Conservation (phyloP, 2,888 invertebrate genomes). For the Tetropium fuscum region DNA sequence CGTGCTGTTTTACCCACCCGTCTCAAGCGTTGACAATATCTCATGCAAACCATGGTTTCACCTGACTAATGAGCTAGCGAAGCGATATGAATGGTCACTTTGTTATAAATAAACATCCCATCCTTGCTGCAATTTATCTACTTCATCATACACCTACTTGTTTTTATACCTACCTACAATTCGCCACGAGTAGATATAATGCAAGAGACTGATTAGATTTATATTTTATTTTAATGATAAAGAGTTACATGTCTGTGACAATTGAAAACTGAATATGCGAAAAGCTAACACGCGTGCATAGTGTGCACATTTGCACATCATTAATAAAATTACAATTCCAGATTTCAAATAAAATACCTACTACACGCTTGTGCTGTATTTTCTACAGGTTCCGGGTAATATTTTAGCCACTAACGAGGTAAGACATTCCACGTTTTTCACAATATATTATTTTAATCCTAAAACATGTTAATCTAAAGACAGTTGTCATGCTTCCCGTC, state of each 20-base stretch:
- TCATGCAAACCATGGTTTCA: slow-evolving; percentile 47
- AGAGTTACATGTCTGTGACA: background rate
- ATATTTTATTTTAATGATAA: no score
- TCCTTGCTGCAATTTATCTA: slow-evolving; percentile 9
- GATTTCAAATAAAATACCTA: slow-evolving; percentile 51
- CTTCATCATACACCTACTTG: background rate
- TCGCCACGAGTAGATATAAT: no score
- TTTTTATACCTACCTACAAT: background rate
- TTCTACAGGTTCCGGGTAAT: slow-evolving; percentile 45
- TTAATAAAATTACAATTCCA: slow-evolving; percentile 53
- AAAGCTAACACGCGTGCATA: slow-evolving; percentile 47
- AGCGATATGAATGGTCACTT: slow-evolving; percentile 44
- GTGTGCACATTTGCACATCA: slow-evolving; percentile 55
- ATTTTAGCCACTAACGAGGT: slow-evolving; percentile 30
- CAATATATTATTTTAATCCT: background rate
- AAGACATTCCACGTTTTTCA: slow-evolving; percentile 12
- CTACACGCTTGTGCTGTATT: slow-evolving; percentile 42
- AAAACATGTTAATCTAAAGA: background rate
- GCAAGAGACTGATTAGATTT: no score
- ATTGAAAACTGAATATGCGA: background rate
- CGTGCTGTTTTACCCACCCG: slow-evolving; percentile 29
- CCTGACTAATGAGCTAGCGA: slow-evolving; percentile 47
- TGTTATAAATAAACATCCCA: slow-evolving; percentile 23
- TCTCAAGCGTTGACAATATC: slow-evolving; percentile 50
- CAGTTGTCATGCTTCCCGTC: background rate